Base-by-base conservation (phyloP, 2,113 vertebrate species). In the Hippotragus niger region DNA sequence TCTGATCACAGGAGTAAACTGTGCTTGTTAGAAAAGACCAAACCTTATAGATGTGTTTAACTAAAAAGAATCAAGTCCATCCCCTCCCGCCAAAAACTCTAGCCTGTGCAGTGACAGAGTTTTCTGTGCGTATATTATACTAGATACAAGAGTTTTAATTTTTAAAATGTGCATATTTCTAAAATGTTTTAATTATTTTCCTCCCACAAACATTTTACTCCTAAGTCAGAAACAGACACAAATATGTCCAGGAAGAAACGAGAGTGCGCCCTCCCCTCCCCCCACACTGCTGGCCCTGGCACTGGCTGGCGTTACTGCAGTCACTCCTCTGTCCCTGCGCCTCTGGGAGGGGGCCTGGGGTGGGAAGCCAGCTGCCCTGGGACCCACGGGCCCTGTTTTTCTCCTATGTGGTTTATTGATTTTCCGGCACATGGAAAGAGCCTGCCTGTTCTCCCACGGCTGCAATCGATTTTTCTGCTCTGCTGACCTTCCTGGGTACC, bases 401-500 rank as follows among this genome's bases (percentile, higher is more conserved):
- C 29, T 52, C 19, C 33, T 50, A 0, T 9, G 83, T 47, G 88
- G 23, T 29, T 40, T 74, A 50, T 71, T 0, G 7, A 19, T 43
- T 89, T 93, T 67, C 82, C 1, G 15, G 36, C 19, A 5, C 13
- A 0, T 45, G 55, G 95, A 53, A 81, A 67, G 90, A 78, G 91
- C 29, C 95, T 97, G 96, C 81, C 17, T 45, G 55, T 95, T 82
- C 88, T 97, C 97, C 96, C 97, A 97, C 92, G 50, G 47, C 31
- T 7, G 7, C 58, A 81, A 14, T 88, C 0, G 4, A n/a, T 64
- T 31, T 19, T 71, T 4, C n/a, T 50, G 55, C 16, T 3, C 40
- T 9, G 25, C 57, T 27, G 82, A 55, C 97, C 88, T 81, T 40
- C n/a, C 87, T 8, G 43, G 86, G 15, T 16, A 1, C 43, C 1